A percentile compares a stretch with the other conserved stretches of the same genome.
Conservation (phyloP, 1,140 invertebrate species). For the Laodelphax striatellus region DNA sequence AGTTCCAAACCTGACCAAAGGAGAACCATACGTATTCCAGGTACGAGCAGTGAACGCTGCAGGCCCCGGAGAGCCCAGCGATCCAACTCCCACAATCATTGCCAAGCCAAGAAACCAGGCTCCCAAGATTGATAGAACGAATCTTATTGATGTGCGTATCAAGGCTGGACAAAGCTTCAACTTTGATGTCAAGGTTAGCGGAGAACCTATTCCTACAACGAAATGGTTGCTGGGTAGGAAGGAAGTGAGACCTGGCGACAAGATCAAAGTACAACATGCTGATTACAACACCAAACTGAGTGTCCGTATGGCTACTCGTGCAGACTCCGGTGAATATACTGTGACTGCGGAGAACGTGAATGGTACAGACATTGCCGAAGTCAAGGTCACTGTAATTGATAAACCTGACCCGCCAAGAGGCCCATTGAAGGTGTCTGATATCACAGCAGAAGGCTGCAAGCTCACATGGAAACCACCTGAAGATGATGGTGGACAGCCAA, state of each 20-base stretch:
- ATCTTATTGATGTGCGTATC: conserved; percentile 63
- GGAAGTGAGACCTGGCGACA: conserved; percentile 58
- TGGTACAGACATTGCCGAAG: conserved; percentile 82
- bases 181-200: conserved; percentile 73
- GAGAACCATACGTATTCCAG: conserved; percentile 81
- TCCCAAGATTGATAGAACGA: conserved; percentile 79
- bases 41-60: conserved; percentile 86
- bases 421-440: conserved; percentile 75
- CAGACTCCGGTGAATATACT: conserved; percentile 83
- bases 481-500: conserved; percentile 80
- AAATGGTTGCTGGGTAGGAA: conserved; percentile 70
- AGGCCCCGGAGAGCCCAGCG: conserved; percentile 83
- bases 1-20: conserved; percentile 82
- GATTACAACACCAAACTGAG: conserved; percentile 87
- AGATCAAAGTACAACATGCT: conserved; percentile 60
- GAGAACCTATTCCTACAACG: conserved; percentile 80
- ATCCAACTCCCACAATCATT: conserved; percentile 75
- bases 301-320: conserved; percentile 71
- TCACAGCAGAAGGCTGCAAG: conserved; percentile 74
- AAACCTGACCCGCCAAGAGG: conserved; percentile 83
- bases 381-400: conserved; percentile 84
- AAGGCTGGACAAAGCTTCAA: conserved; percentile 80
- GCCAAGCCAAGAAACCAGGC: conserved; percentile 79
- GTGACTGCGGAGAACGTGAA: conserved; percentile 87
- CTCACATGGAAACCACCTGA: conserved; percentile 81